phyloP scores from a whole-genome alignment of 1,140 invertebrate species.

The fruit fly (Drosophila melanogaster) region Release_6_plus_ISO1_MT NT_033777.3:31115501-31116000 shows the following conservation, averaged over 20 bases:
- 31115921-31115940: conserved; percentile 43
- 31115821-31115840: conserved; percentile 67
- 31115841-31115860: conserved; percentile 62
- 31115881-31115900: conserved; percentile 30
- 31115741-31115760: conserved; percentile 28
- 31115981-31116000: not conserved
- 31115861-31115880: conserved; percentile 62
- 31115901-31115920: conserved; percentile 51
- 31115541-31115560: conserved; percentile 27
- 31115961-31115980: conserved; percentile 2
- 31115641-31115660: conserved; percentile 26
- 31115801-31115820: not conserved
- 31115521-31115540: conserved; percentile 26
- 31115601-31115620: conserved; percentile 16
- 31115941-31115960: conserved; percentile 31
- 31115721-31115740: conserved; percentile 36
- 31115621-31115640: conserved; percentile 17
- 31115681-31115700: conserved; percentile 73
- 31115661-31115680: conserved; percentile 53
- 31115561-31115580: conserved; percentile 14
- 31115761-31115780: conserved; percentile 56
- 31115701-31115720: conserved; percentile 61
- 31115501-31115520: conserved; percentile 37
- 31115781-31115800: conserved; percentile 38
- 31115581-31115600: conserved; percentile 49